phyloP scores from a whole-genome alignment of 1,140 invertebrate species.

The Ips typographus region DNA sequence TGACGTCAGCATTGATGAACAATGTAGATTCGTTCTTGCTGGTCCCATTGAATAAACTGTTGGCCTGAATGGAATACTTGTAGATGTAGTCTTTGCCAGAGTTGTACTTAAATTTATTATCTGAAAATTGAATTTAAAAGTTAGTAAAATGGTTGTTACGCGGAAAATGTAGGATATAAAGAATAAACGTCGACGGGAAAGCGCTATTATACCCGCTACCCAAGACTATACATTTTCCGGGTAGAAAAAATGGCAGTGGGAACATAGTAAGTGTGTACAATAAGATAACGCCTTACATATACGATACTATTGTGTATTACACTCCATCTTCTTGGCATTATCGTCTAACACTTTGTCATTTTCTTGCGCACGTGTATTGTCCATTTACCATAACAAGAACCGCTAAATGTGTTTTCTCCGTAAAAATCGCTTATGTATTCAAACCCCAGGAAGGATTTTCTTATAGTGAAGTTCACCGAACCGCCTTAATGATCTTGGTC shows the following conservation, averaged over 20 bases:
- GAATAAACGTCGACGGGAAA: conserved; percentile 19
- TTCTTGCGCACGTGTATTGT: conserved; percentile 33
- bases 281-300: conserved; percentile 34
- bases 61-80: conserved; percentile 63
- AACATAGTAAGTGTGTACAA: conserved; percentile 34
- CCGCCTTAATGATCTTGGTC: too few relatives aligned
- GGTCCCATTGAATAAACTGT: conserved; percentile 66
- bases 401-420: conserved; percentile 19
- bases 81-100: conserved; percentile 61
- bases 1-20: conserved; percentile 58
- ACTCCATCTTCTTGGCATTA: conserved; percentile 34
- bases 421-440: conserved; percentile 9
- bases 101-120: conserved; percentile 64
- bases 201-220: conserved; percentile 17
- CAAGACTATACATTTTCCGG: conserved; percentile 23
- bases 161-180: conserved; percentile 8
- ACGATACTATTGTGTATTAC: conserved; percentile 34
- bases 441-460: not conserved
- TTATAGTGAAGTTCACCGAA: too few relatives aligned
- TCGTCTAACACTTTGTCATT: conserved; percentile 35
- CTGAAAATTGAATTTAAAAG: conserved; percentile 49
- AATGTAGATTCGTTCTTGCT: conserved; percentile 67
- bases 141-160: not conserved
- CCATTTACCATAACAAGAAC: conserved; percentile 16
- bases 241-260: conserved; percentile 26